Conservation (phyloP, 1,140 invertebrate species). For the Heliconius congener region DNA sequence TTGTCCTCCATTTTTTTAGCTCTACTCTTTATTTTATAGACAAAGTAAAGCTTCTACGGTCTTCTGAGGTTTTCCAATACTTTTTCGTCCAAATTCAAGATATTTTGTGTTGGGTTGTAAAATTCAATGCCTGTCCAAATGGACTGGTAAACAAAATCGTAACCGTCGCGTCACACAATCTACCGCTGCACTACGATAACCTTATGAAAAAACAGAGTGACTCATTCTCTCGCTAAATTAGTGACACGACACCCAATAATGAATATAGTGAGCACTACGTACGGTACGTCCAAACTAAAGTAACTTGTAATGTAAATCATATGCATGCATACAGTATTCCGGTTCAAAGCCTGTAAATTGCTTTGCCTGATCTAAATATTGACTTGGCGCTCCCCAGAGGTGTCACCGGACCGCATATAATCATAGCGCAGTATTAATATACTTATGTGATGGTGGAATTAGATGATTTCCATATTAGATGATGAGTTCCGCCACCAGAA, state of each 20-base stretch:
- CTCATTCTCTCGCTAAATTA: background rate
- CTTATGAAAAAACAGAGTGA: background rate
- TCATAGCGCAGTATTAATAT: constrained; percentile 18
- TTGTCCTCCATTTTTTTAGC: background rate
- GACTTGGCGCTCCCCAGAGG: constrained; percentile 47
- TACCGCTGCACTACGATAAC: background rate
- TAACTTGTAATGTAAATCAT: constrained; percentile 59
- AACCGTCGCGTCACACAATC: background rate
- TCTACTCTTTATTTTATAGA: no score
- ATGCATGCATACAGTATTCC: constrained; percentile 56
- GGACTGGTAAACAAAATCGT: background rate
- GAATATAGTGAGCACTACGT: background rate
- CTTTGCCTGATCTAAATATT: constrained; percentile 61
- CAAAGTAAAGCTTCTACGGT: no score
- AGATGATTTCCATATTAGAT: background rate
- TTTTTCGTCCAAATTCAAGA: no score
- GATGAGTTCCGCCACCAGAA: no score
- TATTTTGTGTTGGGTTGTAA: no score
- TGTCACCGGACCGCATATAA: constrained; percentile 36
- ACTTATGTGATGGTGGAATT: background rate
- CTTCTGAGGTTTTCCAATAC: no score
- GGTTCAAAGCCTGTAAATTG: constrained; percentile 59
- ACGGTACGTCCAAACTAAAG: constrained; percentile 22
- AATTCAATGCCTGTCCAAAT: no score
- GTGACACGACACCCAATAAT: background rate